Conservation (phyloP, 2,888 invertebrate genomes). For the Actias luna region DNA sequence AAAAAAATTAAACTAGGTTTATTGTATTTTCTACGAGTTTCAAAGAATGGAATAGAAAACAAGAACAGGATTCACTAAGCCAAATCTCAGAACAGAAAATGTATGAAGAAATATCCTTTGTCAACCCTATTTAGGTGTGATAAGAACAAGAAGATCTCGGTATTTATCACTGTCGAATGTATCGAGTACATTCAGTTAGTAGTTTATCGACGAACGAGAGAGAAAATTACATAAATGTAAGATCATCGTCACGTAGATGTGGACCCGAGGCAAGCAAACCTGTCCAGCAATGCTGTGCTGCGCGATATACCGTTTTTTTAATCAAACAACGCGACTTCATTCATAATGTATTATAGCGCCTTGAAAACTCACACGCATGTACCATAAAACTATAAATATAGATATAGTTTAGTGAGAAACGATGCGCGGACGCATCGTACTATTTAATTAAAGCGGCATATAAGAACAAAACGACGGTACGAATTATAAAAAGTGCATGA, state of each 20-base stretch:
- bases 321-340: constrained; percentile 73
- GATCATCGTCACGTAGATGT: constrained; percentile 60
- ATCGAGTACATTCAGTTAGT: too few species aligned
- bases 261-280: constrained; percentile 61
- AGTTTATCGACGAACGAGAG: constrained; percentile 29
- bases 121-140: too few species aligned
- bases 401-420: constrained; percentile 37
- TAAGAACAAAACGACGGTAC: constrained; percentile 16
- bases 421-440: constrained; percentile 29
- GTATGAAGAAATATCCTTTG: too few species aligned
- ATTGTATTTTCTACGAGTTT: neutral
- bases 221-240: constrained; percentile 71
- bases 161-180: too few species aligned
- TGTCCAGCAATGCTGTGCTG: constrained; percentile 56
- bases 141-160: too few species aligned
- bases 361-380: constrained; percentile 55
- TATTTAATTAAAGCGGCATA: constrained; percentile 51
- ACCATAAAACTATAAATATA: constrained; percentile 51
- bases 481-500: constrained; percentile 54
- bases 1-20: constrained; percentile 15
- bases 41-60: too few species aligned
- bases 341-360: constrained; percentile 75
- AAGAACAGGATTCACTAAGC: too few species aligned
- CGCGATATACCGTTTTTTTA: constrained; percentile 69
- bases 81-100: too few species aligned